Base-by-base conservation (phyloP, 1,140 invertebrate genomes). In the Drosophila kepulauana region DNA sequence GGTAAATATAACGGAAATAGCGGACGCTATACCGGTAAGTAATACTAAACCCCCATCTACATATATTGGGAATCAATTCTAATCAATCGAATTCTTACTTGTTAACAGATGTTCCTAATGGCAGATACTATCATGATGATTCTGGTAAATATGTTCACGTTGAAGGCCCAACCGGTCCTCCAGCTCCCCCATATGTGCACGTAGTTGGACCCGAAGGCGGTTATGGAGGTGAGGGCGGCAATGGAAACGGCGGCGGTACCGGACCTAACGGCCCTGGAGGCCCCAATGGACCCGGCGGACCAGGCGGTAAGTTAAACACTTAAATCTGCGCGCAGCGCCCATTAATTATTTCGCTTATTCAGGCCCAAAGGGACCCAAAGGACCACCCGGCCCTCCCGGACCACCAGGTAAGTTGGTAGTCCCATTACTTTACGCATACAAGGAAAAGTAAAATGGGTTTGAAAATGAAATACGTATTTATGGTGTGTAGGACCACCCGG, bases 81-180 rank as follows among this genome's bases (percentile, higher is more conserved):
- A 3, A 38, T 38, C 8, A 8, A 6, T 6, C 5, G 0, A 33
- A 33, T 10, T 2, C 1, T 45, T 38, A 43, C 10, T 25, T 3
- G 2, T 1, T 10, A 20, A 6, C 33, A 92, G 91, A 71, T 81
- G 72, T 85, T 77, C 73, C 75, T 48, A 75, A 91, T 75, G 93
- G 93, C 11, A 94, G 93, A 91, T 94, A 94, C 79, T 75, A 93
- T 77, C 94, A 93, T 8, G 93, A 93, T 52, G 93, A 94, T 84
- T 93, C 94, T 73, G 93, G 94, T 49, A 93, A 92, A 91, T 94
- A 94, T 88, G 93, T 91, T 8, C 94, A 93, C 72, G 64, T 92
- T 87, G 91, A 91, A 92, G 91, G 91, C 72, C 91, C 91, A 30
- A 93, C 91, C 63, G 93, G 94, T 67, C 91, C 91, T 49, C 93